Evolutionary conservation across 2,113 vertebrate genomes (phyloP), one percentile per base, ranked within the genome.

Genomic region (Nesogale talazaci): DNA sequence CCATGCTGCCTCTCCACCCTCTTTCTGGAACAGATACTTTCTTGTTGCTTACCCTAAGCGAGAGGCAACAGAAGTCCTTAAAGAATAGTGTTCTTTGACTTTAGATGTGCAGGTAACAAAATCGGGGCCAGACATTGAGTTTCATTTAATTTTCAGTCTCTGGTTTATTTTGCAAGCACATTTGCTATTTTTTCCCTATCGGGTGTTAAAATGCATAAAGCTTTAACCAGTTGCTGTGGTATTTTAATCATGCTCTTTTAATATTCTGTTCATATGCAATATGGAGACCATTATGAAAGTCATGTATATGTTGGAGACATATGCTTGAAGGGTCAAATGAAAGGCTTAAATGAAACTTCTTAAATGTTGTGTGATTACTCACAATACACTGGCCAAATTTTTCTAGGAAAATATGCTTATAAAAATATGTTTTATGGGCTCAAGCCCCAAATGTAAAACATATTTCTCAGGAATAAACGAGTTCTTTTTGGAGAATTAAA

Each of bases 361-460:
- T 25, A 67, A 89, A 83, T 70, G n/a, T 83, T 87, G 56, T 85
- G 36, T 59, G 15, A 83, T 91, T 81, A 61, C 22, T 12, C 59
- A 84, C 0, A 79, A 46, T 76, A 82, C 42, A 63, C 34, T 65
- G 27, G 87, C 57, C 89, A 89, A 38, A 65, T 95, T 91, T 88
- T 85, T 70, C 74, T 89, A 82, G 79, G 89, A 94, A 94, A 89
- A 75, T 67, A 42, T 76, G 23, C 84, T 94, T 91, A 83, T 88
- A 85, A 96, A 95, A 86, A 70, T 93, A 74, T 16, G 31, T 81
- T 93, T 94, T 92, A 91, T 93, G 38, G 88, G 93, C 82, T 83
- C 80, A 91, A 80, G 69, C 8, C 72, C 56, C 38, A 94, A 95
- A 89, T 95, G 81, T 82, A 92, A 96, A 97, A 83, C 96, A 90